Evolutionary conservation across 2,888 invertebrate species (phyloP), one percentile per base, ranked within the genome.

Genomic region (Boloria euphrosyne): DNA sequence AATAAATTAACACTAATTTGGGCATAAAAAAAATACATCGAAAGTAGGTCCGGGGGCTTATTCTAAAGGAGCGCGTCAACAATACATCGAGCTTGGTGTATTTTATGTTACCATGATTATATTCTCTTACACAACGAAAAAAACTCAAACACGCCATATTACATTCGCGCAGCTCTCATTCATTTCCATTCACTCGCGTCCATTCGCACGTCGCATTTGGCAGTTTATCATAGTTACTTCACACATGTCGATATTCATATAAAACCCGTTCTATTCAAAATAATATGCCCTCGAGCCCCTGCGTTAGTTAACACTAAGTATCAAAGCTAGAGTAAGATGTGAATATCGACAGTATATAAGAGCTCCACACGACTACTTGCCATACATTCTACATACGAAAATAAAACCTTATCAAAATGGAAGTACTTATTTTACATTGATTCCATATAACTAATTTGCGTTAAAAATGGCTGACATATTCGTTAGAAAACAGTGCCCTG

Each of bases 401-500:
- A 89, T 6, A 66, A 87, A 87, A 83, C 84, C 86, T 89, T 89
- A 90, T 81, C 85, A 88, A 89, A 91, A 89, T 92, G 91, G 91
- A 91, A 92, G 91, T 92, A 91, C 89, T 89, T 89, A 88, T 80
- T 82, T 85, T 83, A 84, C 81, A 83, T 80, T 80, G 79, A 83
- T 83, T 79, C 74, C 70, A 75, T 86, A 87, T 77, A 86, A 89
- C 85, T 89, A 90, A 89, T 86, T 84, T 86, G 85, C 86, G 83
- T 89, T 83, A 85, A 86, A 80, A 89, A 90, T 89, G 90, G 90
- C 89, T 87, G 89, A 90, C 90, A 81, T 85, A 78, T 83, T 78
- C 79, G 79, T 84, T 80, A 80, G 78, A 79, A 82, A 71, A 66
- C 75, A 81, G 88, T 88, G 88, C 87, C 84, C 84, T 81, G 80